phyloP scores from a whole-genome alignment of 2,888 invertebrate species.

The Drosophila niveifrons region DNA sequence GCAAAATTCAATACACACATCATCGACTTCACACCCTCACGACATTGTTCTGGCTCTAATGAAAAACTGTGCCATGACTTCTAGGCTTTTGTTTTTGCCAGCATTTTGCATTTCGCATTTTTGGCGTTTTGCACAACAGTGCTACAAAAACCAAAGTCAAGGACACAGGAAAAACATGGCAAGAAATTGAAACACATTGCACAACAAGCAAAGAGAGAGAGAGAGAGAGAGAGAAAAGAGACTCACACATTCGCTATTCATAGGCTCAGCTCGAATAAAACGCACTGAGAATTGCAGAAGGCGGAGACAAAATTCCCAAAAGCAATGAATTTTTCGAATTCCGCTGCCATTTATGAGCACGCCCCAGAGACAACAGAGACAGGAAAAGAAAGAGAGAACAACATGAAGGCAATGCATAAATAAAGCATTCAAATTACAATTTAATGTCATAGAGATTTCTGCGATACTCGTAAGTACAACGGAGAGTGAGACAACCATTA shows the following conservation, averaged over 20 bases:
- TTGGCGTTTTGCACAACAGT: conserved; percentile 12
- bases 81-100: conserved; percentile 11
- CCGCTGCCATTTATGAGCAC: conserved; percentile 56
- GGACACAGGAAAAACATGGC: conserved; percentile 9
- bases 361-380: conserved; percentile 40
- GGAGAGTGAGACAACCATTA: conserved; percentile 29
- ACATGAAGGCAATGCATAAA: conserved; percentile 49
- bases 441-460: conserved; percentile 48
- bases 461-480: conserved; percentile 8
- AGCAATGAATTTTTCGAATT: conserved; percentile 62
- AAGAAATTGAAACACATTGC: conserved; percentile 28
- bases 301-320: conserved; percentile 38
- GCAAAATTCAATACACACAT: not conserved
- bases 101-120: conserved; percentile 7
- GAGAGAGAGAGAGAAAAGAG: not conserved
- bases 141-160: conserved; percentile 23
- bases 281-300: conserved; percentile 31
- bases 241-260: conserved; percentile 31
- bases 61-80: conserved; percentile 14
- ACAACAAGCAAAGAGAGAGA: not conserved
- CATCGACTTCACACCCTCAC: not conserved
- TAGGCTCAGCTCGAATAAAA: conserved; percentile 35
- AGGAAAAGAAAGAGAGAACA: conserved; percentile 4
- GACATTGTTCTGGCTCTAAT: conserved; percentile 7
- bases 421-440: conserved; percentile 56